Evolutionary conservation across 2,797 vertebrate species (phyloP), one percentile per base, ranked within the genome.

Genomic region (Podarcis siculus): DNA sequence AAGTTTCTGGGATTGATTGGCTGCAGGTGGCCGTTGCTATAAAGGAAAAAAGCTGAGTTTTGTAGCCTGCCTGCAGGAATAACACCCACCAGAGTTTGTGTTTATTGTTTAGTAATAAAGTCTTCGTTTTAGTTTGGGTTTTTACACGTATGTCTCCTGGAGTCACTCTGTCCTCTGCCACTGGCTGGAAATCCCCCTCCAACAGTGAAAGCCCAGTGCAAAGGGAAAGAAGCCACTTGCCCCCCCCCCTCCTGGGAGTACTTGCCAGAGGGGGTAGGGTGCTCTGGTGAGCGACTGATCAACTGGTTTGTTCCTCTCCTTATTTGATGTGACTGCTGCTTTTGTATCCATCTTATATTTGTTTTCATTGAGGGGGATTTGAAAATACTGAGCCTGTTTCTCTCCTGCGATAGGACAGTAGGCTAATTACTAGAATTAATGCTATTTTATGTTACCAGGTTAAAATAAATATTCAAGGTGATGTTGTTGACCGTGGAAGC

Each of bases 401-500:
- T 2, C 9, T 78, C 10, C 23, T 69, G 61, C 64, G 4, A 37
- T 7, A 27, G 30, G 27, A 72, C 19, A 19, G 55, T 25, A 9
- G 42, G 30, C 3, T 30, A n/a, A 37, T 4, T 55, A 32, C 21
- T 8, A 39, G 10, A 7, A 55, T 67, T 85, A 77, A 85, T 32
- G 2, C 64, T 79, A 30, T 2, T 87, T 83, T 91, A 88, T 2
- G 0, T 89, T 92, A 89, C 58, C 92, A 99, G 99, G 98, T 99
- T 90, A 99, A 99, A 96, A 96, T 99, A 91, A 98, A 98, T 90
- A 94, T 98, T 39, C 98, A 99, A 93, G 98, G 98, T 58, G 99
- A 99, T 83, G 96, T 99, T 0, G 96, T 99, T 67, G 99, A 99
- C 94, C 97, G 99, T 69, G 99, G 99, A 32, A 99, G 99, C 95